These are phyloP conservation scores for Cryptotis parvus DNA, from an alignment of 2,113 vertebrate genomes.

Conservation along the genomic window DNA sequence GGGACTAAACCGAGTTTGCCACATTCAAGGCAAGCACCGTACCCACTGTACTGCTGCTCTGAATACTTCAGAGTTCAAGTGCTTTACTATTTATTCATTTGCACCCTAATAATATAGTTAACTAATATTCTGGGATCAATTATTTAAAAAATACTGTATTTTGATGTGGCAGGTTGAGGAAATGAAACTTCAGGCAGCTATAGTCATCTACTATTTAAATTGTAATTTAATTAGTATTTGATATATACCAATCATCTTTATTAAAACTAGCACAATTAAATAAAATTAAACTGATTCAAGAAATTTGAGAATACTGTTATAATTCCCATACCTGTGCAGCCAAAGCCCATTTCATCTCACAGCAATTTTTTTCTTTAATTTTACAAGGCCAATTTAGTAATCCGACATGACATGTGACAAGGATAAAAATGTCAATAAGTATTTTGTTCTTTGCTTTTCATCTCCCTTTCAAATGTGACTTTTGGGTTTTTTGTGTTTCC, in stretches of 20 bases:
- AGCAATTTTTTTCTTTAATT: constrained; percentile 6
- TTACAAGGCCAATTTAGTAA: constrained; percentile 28
- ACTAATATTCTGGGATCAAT: background rate
- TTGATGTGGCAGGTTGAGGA: background rate
- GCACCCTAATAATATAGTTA: background rate
- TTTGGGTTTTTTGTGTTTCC: background rate
- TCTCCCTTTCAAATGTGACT: constrained; percentile 57
- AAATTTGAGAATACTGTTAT: background rate
- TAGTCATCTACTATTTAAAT: background rate
- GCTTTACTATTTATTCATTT: background rate
- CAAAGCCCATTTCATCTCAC: background rate
- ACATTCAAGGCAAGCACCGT: background rate
- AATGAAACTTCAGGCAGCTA: background rate
- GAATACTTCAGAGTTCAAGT: background rate
- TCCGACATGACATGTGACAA: background rate
- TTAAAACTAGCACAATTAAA: background rate
- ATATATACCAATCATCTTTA: background rate
- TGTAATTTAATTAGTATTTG: background rate
- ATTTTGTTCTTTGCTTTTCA: constrained; percentile 62
- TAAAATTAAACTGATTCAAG: background rate
- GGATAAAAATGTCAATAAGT: constrained; percentile 30
- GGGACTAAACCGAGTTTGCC: background rate
- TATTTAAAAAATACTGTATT: constrained; percentile 2
- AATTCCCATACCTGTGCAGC: background rate
- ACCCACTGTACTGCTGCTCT: background rate